Evolutionary conservation across 2,888 invertebrate species (phyloP), one percentile per base, ranked within the genome.

Genomic region (Papilio gigon): DNA sequence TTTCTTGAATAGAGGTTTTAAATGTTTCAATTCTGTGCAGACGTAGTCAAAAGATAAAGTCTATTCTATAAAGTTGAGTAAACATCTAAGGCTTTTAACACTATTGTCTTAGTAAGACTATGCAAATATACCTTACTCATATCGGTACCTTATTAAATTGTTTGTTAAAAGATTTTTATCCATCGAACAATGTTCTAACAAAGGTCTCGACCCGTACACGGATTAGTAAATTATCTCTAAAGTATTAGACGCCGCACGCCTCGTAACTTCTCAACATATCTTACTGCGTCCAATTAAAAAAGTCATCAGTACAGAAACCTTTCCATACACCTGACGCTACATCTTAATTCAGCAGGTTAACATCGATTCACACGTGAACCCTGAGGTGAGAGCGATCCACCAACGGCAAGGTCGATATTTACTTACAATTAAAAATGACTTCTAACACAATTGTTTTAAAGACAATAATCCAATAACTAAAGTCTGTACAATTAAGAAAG

Each of bases 291-390:
- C 84, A 83, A 88, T 86, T 90, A 81, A 83, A 87, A 87, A 80
- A 84, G 85, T 80, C 83, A 80, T 80, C 82, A 80, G 77, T 78
- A 78, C 50, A 69, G 65, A 73, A 71, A 71, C 68, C 69, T 44
- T 65, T 70, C 71, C 73, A 75, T 79, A 78, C 87, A 89, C 89
- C 86, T 88, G 87, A 88, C 83, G 75, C 76, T 80, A 78, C 87
- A 80, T 78, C 83, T 79, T 73, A 82, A 88, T 82, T 80, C 83
- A 80, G 88, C 90, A 88, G 89, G 88, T 88, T 91, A 88, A 89
- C 86, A 82, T 83, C 81, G 87, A 87, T 91, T 90, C 91, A 91
- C 91, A 90, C 88, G 91, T 88, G 90, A 90, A 90, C 88, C 83
- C 77, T 76, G 80, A 90, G 89, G 90, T 89, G 90, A 92, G 91